Evolutionary conservation across 2,113 vertebrate species (phyloP).

Genomic region (Seriola dumerili): DNA sequence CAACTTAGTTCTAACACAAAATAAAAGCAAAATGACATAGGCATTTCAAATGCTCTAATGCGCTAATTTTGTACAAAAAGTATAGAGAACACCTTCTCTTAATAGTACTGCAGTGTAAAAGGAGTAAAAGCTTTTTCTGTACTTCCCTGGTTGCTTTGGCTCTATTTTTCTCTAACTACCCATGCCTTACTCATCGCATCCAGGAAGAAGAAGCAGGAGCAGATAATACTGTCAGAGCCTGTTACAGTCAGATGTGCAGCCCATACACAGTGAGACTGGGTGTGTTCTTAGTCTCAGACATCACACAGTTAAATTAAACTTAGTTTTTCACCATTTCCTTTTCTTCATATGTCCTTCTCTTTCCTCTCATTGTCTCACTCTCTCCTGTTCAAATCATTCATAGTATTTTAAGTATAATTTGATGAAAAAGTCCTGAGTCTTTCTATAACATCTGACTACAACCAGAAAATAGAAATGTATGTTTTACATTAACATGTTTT

Average conservation of each 20-base stretch:
- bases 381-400: background rate
- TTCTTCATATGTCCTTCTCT: background rate
- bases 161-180: conserved; percentile 9
- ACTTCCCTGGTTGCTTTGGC: background rate
- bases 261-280: conserved; percentile 11
- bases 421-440: background rate
- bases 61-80: background rate
- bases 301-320: conserved; percentile 8
- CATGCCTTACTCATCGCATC: conserved; percentile 9
- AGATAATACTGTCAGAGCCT: conserved; percentile 35
- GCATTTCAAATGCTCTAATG: background rate
- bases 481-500: background rate
- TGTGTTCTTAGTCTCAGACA: conserved; percentile 22
- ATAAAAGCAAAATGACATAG: background rate
- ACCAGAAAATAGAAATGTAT: background rate
- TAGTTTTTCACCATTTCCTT: background rate
- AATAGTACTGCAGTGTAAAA: background rate
- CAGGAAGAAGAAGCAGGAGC: background rate
- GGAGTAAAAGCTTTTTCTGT: background rate
- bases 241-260: conserved; percentile 31
- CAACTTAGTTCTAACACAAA: background rate
- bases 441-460: background rate
- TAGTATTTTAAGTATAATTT: background rate
- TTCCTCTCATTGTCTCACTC: background rate
- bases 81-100: background rate